These are phyloP conservation scores for Drosophila aff. DNA, from an alignment of 1,140 invertebrate genomes.

Conservation along the genomic window DNA sequence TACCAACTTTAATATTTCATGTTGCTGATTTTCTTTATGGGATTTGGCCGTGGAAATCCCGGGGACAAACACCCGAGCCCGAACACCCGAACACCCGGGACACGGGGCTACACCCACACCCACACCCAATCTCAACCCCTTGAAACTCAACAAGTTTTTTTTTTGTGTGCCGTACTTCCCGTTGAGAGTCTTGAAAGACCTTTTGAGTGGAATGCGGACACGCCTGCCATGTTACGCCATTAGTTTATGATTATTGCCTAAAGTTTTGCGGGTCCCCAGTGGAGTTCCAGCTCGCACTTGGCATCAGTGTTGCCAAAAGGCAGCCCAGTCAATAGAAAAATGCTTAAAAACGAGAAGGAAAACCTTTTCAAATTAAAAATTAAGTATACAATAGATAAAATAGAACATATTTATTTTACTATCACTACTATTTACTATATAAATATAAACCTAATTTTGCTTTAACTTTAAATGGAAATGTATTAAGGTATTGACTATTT, in stretches of 20 bases:
- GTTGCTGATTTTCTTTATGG: slow-evolving; percentile 80
- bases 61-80: slow-evolving; percentile 34
- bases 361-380: neutral
- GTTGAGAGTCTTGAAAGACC: slow-evolving; percentile 40
- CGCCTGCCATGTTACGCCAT: slow-evolving; percentile 65
- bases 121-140: slow-evolving; percentile 5
- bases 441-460: neutral
- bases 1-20: slow-evolving; percentile 81
- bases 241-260: slow-evolving; percentile 78
- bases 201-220: slow-evolving; percentile 59
- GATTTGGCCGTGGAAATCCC: slow-evolving; percentile 50
- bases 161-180: slow-evolving; percentile 25
- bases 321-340: slow-evolving; percentile 2
- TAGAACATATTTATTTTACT: neutral
- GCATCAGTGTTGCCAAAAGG: slow-evolving; percentile 9
- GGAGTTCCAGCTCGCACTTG: slow-evolving; percentile 20
- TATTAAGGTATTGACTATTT: too few relatives aligned
- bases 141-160: slow-evolving; percentile 73
- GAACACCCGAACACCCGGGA: neutral
- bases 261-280: slow-evolving; percentile 50
- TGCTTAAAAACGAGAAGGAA: neutral
- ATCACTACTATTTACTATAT: neutral
- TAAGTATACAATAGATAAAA: neutral
- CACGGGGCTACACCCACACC: neutral
- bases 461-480: too few relatives aligned